Evolutionary conservation across 2,113 vertebrate genomes (phyloP).

Genomic region (Craseonycteris thonglongyai): DNA sequence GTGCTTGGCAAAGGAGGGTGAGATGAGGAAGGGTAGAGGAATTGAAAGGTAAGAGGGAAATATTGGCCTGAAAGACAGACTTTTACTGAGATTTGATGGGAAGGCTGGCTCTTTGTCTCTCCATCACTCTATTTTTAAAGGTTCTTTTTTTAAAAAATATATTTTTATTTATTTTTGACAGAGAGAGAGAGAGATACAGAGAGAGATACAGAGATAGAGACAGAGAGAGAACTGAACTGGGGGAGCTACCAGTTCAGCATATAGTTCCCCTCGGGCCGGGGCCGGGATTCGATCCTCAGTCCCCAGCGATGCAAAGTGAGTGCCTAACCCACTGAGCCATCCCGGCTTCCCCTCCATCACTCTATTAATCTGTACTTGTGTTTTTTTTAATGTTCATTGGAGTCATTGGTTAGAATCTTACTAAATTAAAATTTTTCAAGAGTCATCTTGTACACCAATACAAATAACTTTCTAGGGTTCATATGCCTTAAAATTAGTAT

Average conservation of each 20-base stretch:
- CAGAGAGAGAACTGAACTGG: too few relatives aligned
- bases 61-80: not conserved
- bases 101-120: not conserved
- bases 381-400: not conserved
- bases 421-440: conserved; percentile 26
- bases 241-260: too few relatives aligned
- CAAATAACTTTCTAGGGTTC: not conserved
- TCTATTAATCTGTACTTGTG: not conserved
- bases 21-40: not conserved
- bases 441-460: not conserved
- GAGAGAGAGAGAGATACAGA: too few relatives aligned
- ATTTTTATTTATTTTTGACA: too few relatives aligned
- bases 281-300: too few relatives aligned
- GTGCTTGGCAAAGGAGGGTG: not conserved
- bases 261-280: too few relatives aligned
- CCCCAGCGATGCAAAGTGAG: too few relatives aligned
- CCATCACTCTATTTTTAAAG: not conserved
- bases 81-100: not conserved
- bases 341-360: not conserved
- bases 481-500: not conserved
- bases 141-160: too few relatives aligned
- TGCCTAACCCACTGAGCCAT: too few relatives aligned
- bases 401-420: not conserved
- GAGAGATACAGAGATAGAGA: too few relatives aligned
- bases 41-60: conserved; percentile 24